Evolutionary conservation across 1,140 invertebrate species (phyloP).

Genomic region (Macrosteles quadrilineatus): DNA sequence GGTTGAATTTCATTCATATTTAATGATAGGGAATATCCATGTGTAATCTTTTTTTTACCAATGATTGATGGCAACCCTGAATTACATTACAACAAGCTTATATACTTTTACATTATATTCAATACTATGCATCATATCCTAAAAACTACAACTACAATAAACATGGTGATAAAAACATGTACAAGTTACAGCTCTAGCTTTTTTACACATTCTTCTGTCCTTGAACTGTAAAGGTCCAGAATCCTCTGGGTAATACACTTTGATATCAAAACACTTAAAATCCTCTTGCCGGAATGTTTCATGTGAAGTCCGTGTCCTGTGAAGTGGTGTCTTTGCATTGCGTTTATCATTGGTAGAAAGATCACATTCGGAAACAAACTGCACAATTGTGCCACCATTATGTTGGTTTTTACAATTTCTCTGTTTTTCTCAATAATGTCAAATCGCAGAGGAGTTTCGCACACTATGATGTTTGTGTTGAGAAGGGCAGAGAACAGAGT

Average conservation of each 20-base stretch:
- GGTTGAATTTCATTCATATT: no score
- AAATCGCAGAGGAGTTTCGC: constrained; percentile 4
- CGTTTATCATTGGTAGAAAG: constrained; percentile 11
- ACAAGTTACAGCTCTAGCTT: no score
- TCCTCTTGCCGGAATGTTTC: background rate
- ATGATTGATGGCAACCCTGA: no score
- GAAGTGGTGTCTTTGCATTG: constrained; percentile 11
- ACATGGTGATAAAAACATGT: no score
- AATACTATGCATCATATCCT: no score
- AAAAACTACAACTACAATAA: no score
- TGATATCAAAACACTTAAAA: background rate
- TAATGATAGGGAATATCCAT: no score
- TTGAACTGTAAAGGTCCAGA: no score
- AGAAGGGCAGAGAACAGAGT: background rate
- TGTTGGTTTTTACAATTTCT: constrained; percentile 7
- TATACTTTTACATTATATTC: no score
- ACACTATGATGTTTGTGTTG: constrained; percentile 17
- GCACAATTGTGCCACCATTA: constrained; percentile 9
- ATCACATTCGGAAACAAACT: background rate
- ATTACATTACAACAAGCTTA: no score
- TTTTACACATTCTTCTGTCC: no score
- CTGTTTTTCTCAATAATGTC: constrained; percentile 11
- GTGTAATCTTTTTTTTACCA: no score
- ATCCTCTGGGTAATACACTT: background rate
- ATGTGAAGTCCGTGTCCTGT: constrained; percentile 9